Base-by-base conservation (phyloP, 2,888 invertebrate species). In the Cryptophagus acutangulus region DNA sequence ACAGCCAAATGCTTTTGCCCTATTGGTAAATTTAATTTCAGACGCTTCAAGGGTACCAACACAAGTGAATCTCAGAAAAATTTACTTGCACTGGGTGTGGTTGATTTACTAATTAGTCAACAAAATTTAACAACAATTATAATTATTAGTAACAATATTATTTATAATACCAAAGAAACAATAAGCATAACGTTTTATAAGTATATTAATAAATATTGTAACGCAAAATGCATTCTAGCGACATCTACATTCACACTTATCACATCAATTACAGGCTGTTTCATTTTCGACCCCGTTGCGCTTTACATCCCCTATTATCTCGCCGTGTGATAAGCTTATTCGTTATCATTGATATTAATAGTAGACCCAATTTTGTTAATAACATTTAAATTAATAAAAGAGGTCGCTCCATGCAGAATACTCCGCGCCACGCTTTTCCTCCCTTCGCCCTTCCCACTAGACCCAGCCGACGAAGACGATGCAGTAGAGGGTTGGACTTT, bases 401-500 rank as follows among this genome's bases (percentile, higher is more conserved):
- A 62, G 28, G 52, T 54, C 17, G 57, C 56, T 16, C 55, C 58
- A 9, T 54, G 55, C 25, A 60, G 33, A 40, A 61, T 49, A 38
- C 55, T 55, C 18, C 47, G 46, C 1, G 52, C 43, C 31, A 58
- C 49, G 37, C 56, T 58, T 36, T 46, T 57, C 8, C 31, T 45
- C 31, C 49, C 48, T 8, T 45, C 46, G n/a, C 45, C 45, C 5
- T 74, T 50, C 67, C 66, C 17, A 74, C 67, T 39, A 9, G 29
- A 36, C 24, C 40, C 39, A 8, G 26, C 38, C 24, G 36, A 39
- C 28, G 17, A 17, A 3, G 25, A 24, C 26, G 17, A 18, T 41
- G 17, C 15, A 25, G 25, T 14, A 9, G 38, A 42, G 13, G 38
- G 40, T n/a, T 41, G 37, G 1, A 60, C 57, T 40, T 61, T 62